phyloP scores from a whole-genome alignment of 2,797 vertebrate genomes.

The Thripadectes ignobilis region DNA sequence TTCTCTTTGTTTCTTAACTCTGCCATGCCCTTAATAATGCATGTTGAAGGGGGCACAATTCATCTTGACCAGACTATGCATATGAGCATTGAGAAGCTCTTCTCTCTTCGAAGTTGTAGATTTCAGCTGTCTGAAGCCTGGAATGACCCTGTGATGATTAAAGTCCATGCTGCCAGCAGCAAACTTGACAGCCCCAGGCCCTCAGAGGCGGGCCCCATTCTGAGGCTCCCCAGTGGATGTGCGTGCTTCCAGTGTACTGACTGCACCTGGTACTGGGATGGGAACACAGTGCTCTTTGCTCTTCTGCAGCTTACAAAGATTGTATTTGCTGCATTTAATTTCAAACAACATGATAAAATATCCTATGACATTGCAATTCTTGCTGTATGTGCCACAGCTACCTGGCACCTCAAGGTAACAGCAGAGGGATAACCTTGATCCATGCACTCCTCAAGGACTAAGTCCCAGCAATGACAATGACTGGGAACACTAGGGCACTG shows the following conservation, averaged over 20 bases:
- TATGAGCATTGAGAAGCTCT: background rate
- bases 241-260: background rate
- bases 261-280: background rate
- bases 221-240: fast-evolving
- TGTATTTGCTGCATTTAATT: background rate
- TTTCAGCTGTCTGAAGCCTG: background rate
- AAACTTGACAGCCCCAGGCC: too few species aligned
- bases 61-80: background rate
- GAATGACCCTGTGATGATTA: background rate
- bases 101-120: background rate
- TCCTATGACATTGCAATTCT: too few species aligned
- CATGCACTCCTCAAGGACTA: fast-evolving
- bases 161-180: background rate
- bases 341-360: background rate
- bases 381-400: background rate
- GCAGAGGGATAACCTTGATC: background rate
- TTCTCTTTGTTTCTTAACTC: background rate
- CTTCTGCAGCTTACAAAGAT: background rate
- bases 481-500: background rate
- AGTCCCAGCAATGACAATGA: fast-evolving
- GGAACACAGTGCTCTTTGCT: background rate
- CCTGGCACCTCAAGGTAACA: background rate
- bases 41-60: background rate
- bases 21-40: background rate
- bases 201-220: background rate